These are phyloP conservation scores for Leptinotarsa rubiginosa DNA, from an alignment of 2,888 invertebrate species.

Conservation along the genomic window DNA sequence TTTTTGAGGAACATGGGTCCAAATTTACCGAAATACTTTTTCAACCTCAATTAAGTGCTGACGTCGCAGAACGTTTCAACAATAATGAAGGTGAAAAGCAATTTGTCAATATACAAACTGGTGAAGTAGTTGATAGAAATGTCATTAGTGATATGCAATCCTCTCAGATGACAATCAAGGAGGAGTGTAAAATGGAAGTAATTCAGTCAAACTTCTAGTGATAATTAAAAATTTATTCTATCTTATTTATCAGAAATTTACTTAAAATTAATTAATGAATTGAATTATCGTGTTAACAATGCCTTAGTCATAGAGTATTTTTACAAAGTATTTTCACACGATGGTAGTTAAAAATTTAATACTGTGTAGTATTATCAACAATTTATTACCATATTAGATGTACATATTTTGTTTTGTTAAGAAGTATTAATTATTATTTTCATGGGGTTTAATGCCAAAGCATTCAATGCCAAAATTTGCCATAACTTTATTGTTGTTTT, in stretches of 20 bases:
- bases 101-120: conserved; percentile 64
- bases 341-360: conserved; percentile 52
- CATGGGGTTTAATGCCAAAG: conserved; percentile 66
- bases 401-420: conserved; percentile 51
- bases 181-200: conserved; percentile 54
- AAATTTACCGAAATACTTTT: conserved; percentile 51
- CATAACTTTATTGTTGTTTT: conserved; percentile 65
- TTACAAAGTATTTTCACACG: conserved; percentile 66
- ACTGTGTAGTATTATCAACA: conserved; percentile 54
- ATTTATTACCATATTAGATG: conserved; percentile 53
- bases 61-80: conserved; percentile 58
- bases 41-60: conserved; percentile 53
- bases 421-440: conserved; percentile 56
- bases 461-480: conserved; percentile 68
- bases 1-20: conserved; percentile 57
- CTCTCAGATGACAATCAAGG: conserved; percentile 28
- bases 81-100: conserved; percentile 64
- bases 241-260: conserved; percentile 52
- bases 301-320: conserved; percentile 65
- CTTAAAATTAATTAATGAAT: conserved; percentile 52
- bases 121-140: conserved; percentile 60
- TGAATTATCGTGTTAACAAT: conserved; percentile 56
- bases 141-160: conserved; percentile 52
- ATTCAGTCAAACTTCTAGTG: conserved; percentile 63
- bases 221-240: conserved; percentile 52